Percentiles rank a stretch among this genome's conserved stretches.
Evolutionary conservation across 2,113 vertebrate genomes (phyloP).

Genomic region (Ceyx cyanopectus): DNA sequence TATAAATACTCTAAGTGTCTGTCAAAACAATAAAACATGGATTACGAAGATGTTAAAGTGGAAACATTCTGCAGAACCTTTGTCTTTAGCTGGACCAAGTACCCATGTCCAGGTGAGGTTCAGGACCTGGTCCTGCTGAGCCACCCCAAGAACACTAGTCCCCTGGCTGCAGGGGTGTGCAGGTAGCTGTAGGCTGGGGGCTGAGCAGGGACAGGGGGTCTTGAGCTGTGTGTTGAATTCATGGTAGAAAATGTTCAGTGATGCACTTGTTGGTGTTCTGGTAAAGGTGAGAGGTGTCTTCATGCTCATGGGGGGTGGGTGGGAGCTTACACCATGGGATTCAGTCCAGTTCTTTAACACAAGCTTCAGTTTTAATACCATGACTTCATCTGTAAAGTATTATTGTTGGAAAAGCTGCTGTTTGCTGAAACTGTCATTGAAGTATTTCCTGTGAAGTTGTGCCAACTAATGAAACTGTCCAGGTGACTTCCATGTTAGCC

Average conservation of each 20-base stretch:
- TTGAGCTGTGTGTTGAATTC: constrained; percentile 41
- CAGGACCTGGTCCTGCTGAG: background rate
- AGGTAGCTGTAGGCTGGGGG: background rate
- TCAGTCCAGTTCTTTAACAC: constrained; percentile 70
- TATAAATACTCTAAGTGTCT: constrained; percentile 70
- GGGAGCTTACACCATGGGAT: constrained; percentile 61
- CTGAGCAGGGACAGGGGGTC: background rate
- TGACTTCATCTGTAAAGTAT: constrained; percentile 77
- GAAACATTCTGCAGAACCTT: background rate
- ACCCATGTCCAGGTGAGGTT: background rate
- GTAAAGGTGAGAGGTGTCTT: constrained; percentile 61
- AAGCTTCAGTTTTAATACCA: constrained; percentile 69
- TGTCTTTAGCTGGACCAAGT: background rate
- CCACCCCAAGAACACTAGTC: background rate
- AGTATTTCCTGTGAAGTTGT: constrained; percentile 79
- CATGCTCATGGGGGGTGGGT: constrained; percentile 50
- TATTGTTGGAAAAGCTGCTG: constrained; percentile 78
- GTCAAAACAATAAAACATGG: constrained; percentile 44
- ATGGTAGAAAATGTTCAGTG: constrained; percentile 70
- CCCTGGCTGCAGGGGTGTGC: background rate
- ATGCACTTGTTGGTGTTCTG: constrained; percentile 77
- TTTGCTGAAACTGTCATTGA: constrained; percentile 75
- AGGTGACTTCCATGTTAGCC: constrained; percentile 33
- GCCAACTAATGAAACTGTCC: constrained; percentile 71
- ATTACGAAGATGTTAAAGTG: constrained; percentile 1